Conservation (phyloP, 2,797 vertebrate species). For the Pseudochirops corinnae region DNA sequence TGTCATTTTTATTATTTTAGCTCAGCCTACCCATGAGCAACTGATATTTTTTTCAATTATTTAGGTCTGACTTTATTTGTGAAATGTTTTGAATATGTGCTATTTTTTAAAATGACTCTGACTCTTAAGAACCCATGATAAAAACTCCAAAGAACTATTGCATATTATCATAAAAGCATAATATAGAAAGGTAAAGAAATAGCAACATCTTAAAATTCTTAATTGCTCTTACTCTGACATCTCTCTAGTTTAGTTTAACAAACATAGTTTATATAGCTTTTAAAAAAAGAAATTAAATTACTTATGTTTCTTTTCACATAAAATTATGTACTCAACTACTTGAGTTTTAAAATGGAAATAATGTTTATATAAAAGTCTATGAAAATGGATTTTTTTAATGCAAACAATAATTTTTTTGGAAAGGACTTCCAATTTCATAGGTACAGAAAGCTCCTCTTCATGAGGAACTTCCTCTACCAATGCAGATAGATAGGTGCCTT, state of each 20-base stretch:
- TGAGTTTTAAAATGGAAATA: slow-evolving; percentile 36
- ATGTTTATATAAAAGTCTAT: neutral
- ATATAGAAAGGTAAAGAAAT: neutral
- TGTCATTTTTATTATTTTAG: no score
- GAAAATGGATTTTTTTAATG: neutral
- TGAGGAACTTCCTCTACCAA: slow-evolving; percentile 30
- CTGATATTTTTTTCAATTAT: no score
- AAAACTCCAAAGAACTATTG: neutral
- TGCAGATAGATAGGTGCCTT: neutral
- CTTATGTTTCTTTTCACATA: neutral
- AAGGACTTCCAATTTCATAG: slow-evolving; percentile 17
- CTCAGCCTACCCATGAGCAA: no score
- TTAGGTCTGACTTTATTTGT: no score
- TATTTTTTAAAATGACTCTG: neutral
- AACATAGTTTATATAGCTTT: neutral
- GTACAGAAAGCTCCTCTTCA: slow-evolving; percentile 42
- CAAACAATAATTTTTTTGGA: neutral
- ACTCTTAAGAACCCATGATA: neutral
- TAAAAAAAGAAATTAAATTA: neutral
- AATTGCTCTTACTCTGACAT: slow-evolving; percentile 17
- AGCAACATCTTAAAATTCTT: slow-evolving; percentile 11
- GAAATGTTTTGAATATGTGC: neutral
- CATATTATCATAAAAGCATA: slow-evolving; percentile 16
- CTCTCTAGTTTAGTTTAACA: slow-evolving; percentile 10
- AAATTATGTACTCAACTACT: neutral